Conservation (phyloP, 2,797 vertebrate species). For the Coregonus sp. region DNA sequence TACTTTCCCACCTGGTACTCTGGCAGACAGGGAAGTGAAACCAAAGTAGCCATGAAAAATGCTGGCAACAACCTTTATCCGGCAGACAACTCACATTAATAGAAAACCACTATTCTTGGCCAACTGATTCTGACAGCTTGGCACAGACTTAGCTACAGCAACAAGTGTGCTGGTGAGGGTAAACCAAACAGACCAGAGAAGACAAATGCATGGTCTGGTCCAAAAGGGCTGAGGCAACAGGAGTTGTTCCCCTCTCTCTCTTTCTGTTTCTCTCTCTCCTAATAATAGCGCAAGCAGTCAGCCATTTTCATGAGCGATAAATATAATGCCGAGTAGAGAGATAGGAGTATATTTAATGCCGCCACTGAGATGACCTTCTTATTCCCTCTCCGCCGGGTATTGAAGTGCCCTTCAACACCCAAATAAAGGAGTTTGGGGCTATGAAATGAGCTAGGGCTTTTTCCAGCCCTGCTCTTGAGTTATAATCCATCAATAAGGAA, state of each 20-base stretch:
- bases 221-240: slow-evolving; percentile 1
- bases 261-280: slow-evolving; percentile 12
- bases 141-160: background rate
- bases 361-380: slow-evolving; percentile 40
- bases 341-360: slow-evolving; percentile 33
- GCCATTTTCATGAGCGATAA: slow-evolving; percentile 24
- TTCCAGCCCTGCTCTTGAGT: background rate
- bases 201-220: background rate
- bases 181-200: background rate
- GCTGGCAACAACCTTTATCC: background rate
- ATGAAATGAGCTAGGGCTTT: background rate
- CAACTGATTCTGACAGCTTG: background rate
- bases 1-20: background rate
- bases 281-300: slow-evolving; percentile 17
- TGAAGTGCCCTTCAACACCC: slow-evolving; percentile 14
- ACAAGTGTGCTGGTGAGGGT: background rate
- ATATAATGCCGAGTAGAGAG: slow-evolving; percentile 14
- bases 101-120: background rate
- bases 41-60: background rate
- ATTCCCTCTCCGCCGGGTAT: slow-evolving; percentile 22
- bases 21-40: background rate
- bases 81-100: background rate
- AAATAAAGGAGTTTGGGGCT: background rate
- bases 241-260: background rate
- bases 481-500: background rate